Percentiles rank a stretch among this genome's conserved stretches.
phyloP scores from a whole-genome alignment of 2,888 invertebrate species.

The Protophormia terraenovae region DNA sequence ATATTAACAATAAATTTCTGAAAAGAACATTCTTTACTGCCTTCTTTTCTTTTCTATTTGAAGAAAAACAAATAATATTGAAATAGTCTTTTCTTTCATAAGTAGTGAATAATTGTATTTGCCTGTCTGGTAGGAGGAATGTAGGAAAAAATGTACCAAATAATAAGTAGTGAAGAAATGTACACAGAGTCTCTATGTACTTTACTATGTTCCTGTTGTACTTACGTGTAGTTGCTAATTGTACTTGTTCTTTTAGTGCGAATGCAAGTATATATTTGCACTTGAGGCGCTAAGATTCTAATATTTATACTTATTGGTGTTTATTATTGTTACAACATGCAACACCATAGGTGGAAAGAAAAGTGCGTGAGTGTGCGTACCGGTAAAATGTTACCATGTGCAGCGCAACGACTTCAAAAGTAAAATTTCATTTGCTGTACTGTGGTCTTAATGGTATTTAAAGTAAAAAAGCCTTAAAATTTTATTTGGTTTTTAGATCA shows the following conservation, averaged over 20 bases:
- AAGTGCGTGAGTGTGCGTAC: slow-evolving; percentile 33
- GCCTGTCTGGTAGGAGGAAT: neutral
- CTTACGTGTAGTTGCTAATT: slow-evolving; percentile 21
- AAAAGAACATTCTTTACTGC: neutral
- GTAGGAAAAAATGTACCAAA: neutral
- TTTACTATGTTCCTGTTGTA: neutral
- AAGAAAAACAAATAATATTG: slow-evolving; percentile 41
- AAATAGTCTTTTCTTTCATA: neutral
- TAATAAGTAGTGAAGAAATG: neutral
- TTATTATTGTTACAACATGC: slow-evolving; percentile 29
- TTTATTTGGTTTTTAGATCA: neutral
- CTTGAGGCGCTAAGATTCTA: slow-evolving; percentile 49
- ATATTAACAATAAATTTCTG: slow-evolving; percentile 55
- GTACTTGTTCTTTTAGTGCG: slow-evolving; percentile 34
- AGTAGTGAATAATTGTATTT: neutral
- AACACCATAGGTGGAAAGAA: slow-evolving; percentile 18
- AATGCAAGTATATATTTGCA: slow-evolving; percentile 22
- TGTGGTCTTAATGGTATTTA: slow-evolving; percentile 1
- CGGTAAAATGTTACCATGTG: neutral
- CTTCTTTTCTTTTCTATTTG: neutral
- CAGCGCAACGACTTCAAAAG: slow-evolving; percentile 17
- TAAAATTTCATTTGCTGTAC: neutral
- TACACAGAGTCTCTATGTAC: neutral
- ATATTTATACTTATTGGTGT: slow-evolving; percentile 33
- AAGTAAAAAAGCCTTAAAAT: no score